A percentile compares a stretch with the other conserved stretches of the same genome.
Conservation (phyloP, 2,888 invertebrate genomes). For the Strigamia maritima region DNA sequence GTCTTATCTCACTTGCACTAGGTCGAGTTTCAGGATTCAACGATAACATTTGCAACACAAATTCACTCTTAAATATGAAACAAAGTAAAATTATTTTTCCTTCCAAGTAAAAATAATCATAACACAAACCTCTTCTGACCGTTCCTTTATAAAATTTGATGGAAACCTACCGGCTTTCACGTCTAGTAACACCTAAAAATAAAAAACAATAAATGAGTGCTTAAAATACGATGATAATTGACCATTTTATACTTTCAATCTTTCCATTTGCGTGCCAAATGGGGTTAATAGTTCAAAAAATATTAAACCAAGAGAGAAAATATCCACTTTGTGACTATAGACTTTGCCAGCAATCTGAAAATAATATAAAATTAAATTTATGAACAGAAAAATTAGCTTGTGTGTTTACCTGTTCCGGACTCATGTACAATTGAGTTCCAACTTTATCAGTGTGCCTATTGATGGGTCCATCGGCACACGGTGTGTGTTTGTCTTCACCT, state of each 20-base stretch:
- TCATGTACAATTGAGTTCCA: slow-evolving; percentile 96
- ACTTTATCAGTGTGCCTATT: slow-evolving; percentile 61
- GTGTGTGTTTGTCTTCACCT: slow-evolving; percentile 41
- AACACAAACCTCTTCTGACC: slow-evolving; percentile 66
- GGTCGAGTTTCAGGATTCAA: slow-evolving; percentile 69
- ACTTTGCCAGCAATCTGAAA: slow-evolving; percentile 61
- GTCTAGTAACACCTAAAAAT: slow-evolving; percentile 51
- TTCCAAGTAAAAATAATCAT: neutral
- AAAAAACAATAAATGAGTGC: neutral
- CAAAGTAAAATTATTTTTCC: slow-evolving; percentile 9
- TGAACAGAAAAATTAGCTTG: slow-evolving; percentile 37
- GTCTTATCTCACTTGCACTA: slow-evolving; percentile 45
- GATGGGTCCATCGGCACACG: slow-evolving; percentile 46
- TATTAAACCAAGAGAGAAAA: slow-evolving; percentile 89
- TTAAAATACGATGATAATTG: neutral
- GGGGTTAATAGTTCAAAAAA: slow-evolving; percentile 87
- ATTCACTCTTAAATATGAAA: slow-evolving; percentile 60
- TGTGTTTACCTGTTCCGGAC: slow-evolving; percentile 78
- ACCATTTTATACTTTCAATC: slow-evolving; percentile 59
- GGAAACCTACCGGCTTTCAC: slow-evolving; percentile 70
- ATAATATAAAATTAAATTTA: slow-evolving; percentile 43
- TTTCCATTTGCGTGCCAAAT: slow-evolving; percentile 87
- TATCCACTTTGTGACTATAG: slow-evolving; percentile 90
- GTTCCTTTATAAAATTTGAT: slow-evolving; percentile 61
- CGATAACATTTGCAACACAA: slow-evolving; percentile 75